These are phyloP conservation scores for Drosophila anomelani DNA, from an alignment of 2,888 invertebrate genomes.

Conservation along the genomic window DNA sequence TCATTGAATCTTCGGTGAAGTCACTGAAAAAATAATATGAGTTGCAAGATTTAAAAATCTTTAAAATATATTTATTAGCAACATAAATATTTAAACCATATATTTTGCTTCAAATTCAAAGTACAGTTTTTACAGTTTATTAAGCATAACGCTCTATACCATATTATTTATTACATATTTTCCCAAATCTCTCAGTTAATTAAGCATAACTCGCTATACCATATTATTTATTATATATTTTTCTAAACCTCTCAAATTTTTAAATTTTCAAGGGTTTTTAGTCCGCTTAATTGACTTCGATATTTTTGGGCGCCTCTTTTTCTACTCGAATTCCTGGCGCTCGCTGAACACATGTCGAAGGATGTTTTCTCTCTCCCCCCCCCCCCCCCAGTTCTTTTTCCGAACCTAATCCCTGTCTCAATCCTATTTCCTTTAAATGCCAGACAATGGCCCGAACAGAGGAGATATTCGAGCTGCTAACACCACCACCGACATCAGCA, in stretches of 20 bases:
- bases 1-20: no score
- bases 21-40: no score
- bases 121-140: no score
- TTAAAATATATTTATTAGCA: no score
- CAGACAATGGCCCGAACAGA: conserved; percentile 51
- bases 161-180: no score
- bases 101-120: no score
- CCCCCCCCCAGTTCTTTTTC: conserved; percentile 1
- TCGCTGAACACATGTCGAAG: conserved; percentile 64
- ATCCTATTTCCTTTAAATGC: conserved; percentile 69
- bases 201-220: no score
- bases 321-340: conserved; percentile 54
- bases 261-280: background rate
- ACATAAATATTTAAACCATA: no score
- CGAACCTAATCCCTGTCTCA: conserved; percentile 24
- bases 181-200: no score
- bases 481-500: conserved; percentile 2
- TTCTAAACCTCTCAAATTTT: background rate
- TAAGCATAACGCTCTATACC: no score
- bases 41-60: no score
- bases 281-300: background rate
- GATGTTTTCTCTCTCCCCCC: background rate
- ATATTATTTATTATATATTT: background rate
- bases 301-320: background rate
- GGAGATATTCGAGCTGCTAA: conserved; percentile 41